These are phyloP conservation scores for Sarcophaga bullata DNA, from an alignment of 1,140 invertebrate species.

Conservation along the genomic window DNA sequence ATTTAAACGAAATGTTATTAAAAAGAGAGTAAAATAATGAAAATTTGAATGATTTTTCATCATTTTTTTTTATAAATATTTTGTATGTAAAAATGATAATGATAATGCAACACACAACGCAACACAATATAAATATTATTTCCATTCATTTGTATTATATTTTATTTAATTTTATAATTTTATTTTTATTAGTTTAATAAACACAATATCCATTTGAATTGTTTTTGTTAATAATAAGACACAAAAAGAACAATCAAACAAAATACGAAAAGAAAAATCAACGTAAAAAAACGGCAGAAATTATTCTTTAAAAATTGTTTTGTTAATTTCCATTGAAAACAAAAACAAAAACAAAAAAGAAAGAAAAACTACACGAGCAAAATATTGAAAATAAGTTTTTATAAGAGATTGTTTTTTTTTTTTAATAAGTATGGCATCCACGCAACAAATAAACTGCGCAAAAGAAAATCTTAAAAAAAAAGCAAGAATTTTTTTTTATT, in stretches of 20 bases:
- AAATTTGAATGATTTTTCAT: no score
- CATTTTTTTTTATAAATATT: no score
- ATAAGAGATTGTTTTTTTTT: conserved; percentile 21
- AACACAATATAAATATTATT: no score
- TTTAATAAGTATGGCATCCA: conserved; percentile 45
- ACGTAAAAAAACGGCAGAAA: no score
- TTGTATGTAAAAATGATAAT: no score
- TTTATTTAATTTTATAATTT: no score
- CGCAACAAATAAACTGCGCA: conserved; percentile 47
- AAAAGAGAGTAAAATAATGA: no score
- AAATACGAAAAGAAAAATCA: no score
- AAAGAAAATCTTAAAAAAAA: conserved; percentile 42
- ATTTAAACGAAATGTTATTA: no score
- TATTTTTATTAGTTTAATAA: neutral
- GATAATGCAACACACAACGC: no score
- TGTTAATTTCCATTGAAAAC: neutral
- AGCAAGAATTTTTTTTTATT: neutral
- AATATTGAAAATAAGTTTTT: conserved; percentile 20
- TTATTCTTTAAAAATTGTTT: conserved; percentile 14
- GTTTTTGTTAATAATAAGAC: neutral
- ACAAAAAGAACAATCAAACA: neutral
- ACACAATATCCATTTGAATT: neutral
- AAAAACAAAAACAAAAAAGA: no score
- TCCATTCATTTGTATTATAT: no score
- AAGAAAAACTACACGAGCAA: neutral